A percentile compares a stretch with the other conserved stretches of the same genome.
Evolutionary conservation across 2,113 vertebrate genomes (phyloP).

Genomic region (Sisor rabdophorus): DNA sequence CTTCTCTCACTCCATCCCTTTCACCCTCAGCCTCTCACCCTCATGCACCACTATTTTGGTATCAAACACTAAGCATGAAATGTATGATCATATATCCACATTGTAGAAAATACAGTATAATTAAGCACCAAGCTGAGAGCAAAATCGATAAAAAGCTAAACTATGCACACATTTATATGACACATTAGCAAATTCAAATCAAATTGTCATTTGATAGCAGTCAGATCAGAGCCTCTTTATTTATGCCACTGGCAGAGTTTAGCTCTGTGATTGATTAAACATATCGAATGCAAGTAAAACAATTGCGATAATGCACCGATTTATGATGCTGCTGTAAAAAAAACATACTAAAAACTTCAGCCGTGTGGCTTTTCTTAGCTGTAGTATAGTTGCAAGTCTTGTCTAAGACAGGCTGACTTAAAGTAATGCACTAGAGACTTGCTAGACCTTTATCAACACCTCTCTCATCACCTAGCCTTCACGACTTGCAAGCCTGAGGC

Average conservation of each 20-base stretch:
- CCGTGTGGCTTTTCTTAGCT: constrained; percentile 18
- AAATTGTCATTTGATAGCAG: neutral
- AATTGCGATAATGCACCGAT: neutral
- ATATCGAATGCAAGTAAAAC: neutral
- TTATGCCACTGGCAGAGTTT: neutral
- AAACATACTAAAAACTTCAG: constrained; percentile 11
- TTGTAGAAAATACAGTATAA: constrained; percentile 9
- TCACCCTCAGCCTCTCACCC: neutral
- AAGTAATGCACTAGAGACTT: constrained; percentile 19
- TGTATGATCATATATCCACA: constrained; percentile 10
- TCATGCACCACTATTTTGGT: neutral
- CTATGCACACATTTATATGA: constrained; percentile 6
- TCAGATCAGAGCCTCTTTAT: neutral
- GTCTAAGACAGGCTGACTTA: constrained; percentile 2
- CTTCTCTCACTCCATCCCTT: neutral
- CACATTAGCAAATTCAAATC: neutral
- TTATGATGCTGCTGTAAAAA: neutral
- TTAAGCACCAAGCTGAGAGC: constrained; percentile 12
- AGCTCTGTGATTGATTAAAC: constrained; percentile 5
- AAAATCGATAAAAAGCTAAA: constrained; percentile 15
- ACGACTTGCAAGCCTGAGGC: constrained; percentile 8
- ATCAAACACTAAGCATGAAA: constrained; percentile 9
- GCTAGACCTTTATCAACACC: neutral
- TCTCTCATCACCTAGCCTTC: neutral
- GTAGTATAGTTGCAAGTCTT: neutral